Conservation (phyloP, 2,797 vertebrate species). For the Lagorchestes hirsutus region DNA sequence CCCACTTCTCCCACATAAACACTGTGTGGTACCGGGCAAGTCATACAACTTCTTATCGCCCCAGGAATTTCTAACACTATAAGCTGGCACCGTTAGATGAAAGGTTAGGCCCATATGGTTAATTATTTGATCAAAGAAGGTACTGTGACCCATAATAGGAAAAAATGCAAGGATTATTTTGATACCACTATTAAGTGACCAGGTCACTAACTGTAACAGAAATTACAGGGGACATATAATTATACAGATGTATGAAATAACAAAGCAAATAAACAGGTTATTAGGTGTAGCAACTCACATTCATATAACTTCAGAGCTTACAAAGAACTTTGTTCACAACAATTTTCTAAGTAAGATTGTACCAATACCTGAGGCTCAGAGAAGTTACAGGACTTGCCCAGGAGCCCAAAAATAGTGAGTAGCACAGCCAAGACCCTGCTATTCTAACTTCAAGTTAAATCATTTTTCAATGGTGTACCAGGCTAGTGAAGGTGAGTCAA, state of each 20-base stretch:
- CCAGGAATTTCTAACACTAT: constrained; percentile 26
- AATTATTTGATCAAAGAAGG: constrained; percentile 2
- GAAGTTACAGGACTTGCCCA: not conserved
- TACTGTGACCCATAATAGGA: not conserved
- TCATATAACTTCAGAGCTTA: not conserved
- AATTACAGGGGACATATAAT: not conserved
- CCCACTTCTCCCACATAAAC: constrained; percentile 4
- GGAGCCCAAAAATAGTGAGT: not conserved
- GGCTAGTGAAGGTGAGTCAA: not conserved
- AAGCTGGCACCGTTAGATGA: not conserved
- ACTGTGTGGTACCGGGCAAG: not conserved
- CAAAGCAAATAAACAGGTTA: not conserved
- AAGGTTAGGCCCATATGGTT: constrained; percentile 41
- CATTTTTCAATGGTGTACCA: not conserved
- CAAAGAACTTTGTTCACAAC: not conserved
- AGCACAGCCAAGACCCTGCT: not conserved
- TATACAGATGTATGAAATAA: not conserved
- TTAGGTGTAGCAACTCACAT: not conserved
- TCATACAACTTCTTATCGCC: not conserved
- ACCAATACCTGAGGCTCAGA: not conserved
- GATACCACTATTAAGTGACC: not conserved
- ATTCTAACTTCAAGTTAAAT: not conserved
- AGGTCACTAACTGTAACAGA: not conserved
- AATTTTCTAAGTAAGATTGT: not conserved
- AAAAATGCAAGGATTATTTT: not conserved